Evolutionary conservation across 2,113 vertebrate genomes (phyloP), one percentile per base, ranked within the genome.

Genomic region (Corythaixoides concolor): DNA sequence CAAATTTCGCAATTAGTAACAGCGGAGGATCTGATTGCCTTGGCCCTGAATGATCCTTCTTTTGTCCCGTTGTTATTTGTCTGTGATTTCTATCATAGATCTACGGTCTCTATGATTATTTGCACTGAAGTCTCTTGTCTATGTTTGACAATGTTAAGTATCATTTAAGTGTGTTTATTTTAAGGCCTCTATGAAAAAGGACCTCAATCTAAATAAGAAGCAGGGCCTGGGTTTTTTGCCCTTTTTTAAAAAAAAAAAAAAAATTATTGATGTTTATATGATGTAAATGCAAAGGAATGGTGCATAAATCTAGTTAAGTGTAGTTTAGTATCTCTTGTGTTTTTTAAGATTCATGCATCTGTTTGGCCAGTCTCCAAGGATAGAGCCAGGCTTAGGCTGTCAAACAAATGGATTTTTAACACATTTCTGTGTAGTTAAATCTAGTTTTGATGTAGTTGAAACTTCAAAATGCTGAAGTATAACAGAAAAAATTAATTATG

Each of bases 141-240:
- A 1, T 94, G 80, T 96, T 97, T 92, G 86, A 92, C 91, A 95
- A 8, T 64, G 86, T 78, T 94, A 96, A 96, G 95, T 95, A 60
- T 70, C 49, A 32, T 63, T 87, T 83, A 94, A 96, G 88, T 92
- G 64, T 96, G 88, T 96, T 97, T 96, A 90, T 88, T 92, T 90
- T 83, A 92, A 93, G 43, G 43, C 39, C 33, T 78, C 52, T 67
- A 12, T 88, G 76, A 67, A 93, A 35, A 84, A 81, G 32, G 39
- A 8, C 20, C 41, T 76, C 32, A 55, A 4, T 85, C 77, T 89
- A 94, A 93, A 84, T 75, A 92, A 85, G 37, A 89, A n/a, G 63
- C 37, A 45, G 14, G 55, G 59, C 52, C 47, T 77, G 33, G 88
- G 39, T 77, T 83, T 95, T 67, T 73, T 39, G 39, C 11, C 39